Evolutionary conservation across 2,888 invertebrate species (phyloP).

Genomic region (Clitarchus hookeri): DNA sequence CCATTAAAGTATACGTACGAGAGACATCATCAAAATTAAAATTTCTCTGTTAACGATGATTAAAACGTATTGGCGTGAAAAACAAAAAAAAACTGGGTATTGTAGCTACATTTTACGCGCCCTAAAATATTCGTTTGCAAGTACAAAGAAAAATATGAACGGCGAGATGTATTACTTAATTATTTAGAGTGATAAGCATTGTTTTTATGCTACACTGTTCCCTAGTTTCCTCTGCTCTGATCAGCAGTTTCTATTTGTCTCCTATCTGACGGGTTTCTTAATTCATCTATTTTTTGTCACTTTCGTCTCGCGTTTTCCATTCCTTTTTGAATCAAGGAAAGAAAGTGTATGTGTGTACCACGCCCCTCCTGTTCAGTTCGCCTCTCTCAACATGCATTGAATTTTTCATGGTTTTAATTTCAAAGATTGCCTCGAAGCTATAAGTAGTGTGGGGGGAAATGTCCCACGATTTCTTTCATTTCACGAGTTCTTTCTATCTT

Average conservation of each 20-base stretch:
- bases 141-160: neutral
- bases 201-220: neutral
- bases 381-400: constrained; percentile 36
- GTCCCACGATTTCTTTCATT: constrained; percentile 33
- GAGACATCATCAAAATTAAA: too few relatives aligned
- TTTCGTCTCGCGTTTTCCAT: constrained; percentile 20
- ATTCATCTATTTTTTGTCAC: constrained; percentile 26
- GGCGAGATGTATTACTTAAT: neutral
- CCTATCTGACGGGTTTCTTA: neutral
- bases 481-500: constrained; percentile 22
- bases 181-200: constrained; percentile 6
- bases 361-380: constrained; percentile 25
- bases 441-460: constrained; percentile 35
- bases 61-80: neutral
- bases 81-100: neutral
- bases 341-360: constrained; percentile 7
- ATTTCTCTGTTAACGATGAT: neutral
- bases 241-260: neutral
- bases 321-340: constrained; percentile 22
- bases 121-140: neutral
- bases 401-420: constrained; percentile 43
- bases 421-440: constrained; percentile 40
- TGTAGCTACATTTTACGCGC: neutral
- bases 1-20: too few relatives aligned
- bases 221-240: neutral